These are phyloP conservation scores for Strigamia crassipes DNA, from an alignment of 2,888 invertebrate species.

Conservation along the genomic window DNA sequence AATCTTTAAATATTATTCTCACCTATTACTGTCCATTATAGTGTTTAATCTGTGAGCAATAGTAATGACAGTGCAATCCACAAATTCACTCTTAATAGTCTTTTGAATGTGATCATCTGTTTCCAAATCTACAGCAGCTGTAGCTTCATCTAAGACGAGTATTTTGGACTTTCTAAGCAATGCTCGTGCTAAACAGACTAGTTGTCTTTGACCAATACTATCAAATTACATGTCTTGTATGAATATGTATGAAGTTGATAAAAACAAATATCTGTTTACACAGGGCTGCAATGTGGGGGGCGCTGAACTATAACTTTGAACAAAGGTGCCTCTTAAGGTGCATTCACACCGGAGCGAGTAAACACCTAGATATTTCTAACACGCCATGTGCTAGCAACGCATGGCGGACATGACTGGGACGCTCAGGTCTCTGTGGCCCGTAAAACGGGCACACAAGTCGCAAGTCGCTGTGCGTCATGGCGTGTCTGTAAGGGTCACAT, in stretches of 20 bases:
- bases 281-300: too few species aligned
- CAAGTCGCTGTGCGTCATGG: too few species aligned
- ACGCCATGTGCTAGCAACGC: too few species aligned
- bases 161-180: constrained; percentile 51
- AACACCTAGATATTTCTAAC: too few species aligned
- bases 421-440: too few species aligned
- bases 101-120: constrained; percentile 52
- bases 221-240: background rate
- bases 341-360: too few species aligned
- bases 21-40: constrained; percentile 30
- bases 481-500: too few species aligned
- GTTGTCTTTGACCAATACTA: constrained; percentile 51
- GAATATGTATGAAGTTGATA: too few species aligned
- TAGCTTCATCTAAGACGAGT: constrained; percentile 52
- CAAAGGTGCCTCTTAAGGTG: too few species aligned
- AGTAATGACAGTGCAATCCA: constrained; percentile 52
- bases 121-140: constrained; percentile 52
- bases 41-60: constrained; percentile 48
- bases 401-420: too few species aligned
- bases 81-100: constrained; percentile 52
- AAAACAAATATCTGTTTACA: background rate
- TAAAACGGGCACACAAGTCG: too few species aligned
- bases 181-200: constrained; percentile 52
- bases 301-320: too few species aligned
- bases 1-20: background rate